Conservation (phyloP, 1,140 invertebrate species). For the Lepidostoma basale region DNA sequence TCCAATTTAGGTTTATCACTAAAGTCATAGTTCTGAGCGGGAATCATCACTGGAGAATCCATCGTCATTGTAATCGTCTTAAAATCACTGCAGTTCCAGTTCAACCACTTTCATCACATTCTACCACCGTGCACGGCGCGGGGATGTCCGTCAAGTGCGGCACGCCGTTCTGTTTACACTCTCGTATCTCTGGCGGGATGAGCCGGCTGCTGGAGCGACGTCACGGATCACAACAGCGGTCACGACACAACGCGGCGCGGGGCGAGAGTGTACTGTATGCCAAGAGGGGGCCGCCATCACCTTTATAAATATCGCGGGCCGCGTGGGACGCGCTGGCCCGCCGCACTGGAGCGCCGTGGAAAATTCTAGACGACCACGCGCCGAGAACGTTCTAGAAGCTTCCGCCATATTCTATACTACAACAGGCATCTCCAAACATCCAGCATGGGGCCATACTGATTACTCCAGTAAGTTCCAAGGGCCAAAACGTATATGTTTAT, state of each 20-base stretch:
- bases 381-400: constrained; percentile 31
- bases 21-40: neutral
- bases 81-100: neutral
- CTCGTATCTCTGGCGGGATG: neutral
- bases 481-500: too few species aligned
- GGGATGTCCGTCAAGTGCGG: neutral
- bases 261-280: constrained; percentile 9
- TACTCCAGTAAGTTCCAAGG: too few species aligned
- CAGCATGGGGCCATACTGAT: too few species aligned
- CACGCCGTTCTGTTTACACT: constrained; percentile 27
- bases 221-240: neutral
- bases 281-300: constrained; percentile 7
- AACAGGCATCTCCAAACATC: too few species aligned
- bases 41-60: constrained; percentile 1
- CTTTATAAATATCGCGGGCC: constrained; percentile 32
- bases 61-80: constrained; percentile 2
- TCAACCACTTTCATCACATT: neutral
- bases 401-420: constrained; percentile 11
- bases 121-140: neutral
- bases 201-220: too few species aligned
- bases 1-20: neutral
- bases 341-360: neutral
- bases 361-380: constrained; percentile 13
- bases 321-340: constrained; percentile 10
- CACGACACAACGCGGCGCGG: neutral